Base-by-base conservation (phyloP, 2,888 invertebrate species). In the Heliconius hortense region DNA sequence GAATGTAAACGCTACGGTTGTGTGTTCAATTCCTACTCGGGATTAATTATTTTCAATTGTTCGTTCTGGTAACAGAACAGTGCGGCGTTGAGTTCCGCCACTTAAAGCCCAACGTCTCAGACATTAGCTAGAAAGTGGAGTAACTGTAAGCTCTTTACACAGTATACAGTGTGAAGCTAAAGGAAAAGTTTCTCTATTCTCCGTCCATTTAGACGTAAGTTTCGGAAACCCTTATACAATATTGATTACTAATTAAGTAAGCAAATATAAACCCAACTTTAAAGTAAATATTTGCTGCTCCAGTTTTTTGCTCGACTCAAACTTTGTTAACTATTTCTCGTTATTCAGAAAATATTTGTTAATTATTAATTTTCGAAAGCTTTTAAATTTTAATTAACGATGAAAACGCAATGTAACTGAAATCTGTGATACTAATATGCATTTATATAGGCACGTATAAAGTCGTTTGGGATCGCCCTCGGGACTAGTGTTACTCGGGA, bases 381-480 rank as follows among this genome's bases (percentile, higher is more conserved):
- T 64, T 63, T 56, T 15, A 59, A 60, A 1, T 35, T 60, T 24
- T 71, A 60, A 39, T 59, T 26, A 35, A 15, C 28, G 11, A 7
- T 68, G 4, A n/a, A 21, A 68, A 26, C 4, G 4, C 5, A 35
- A 35, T 70, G 11, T 59, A 35, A 35, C 1, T 70, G 24, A 59
- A 69, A 24, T 70, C 28, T 59, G 31, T n/a, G 31, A 59, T 31
- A 59, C 53, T 70, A 70, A 70, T 70, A 35, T 70, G 59, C 59
- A 39, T 60, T 24, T 56, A n/a, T 31, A 66, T 66, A 39, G 66
- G 68, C 53, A 53, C 53, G 24, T 26, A 35, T 71, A 60, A 24
- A 79, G 71, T 77, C 76, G 77, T 76, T 78, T 64, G 68, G 66
- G 73, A 76, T 75, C 66, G 56, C 74, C 80, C 79, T 68, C 56